Percentiles rank a stretch among this genome's conserved stretches.
Conservation (phyloP, 1,140 invertebrate genomes). For the Achatina immaculata region DNA sequence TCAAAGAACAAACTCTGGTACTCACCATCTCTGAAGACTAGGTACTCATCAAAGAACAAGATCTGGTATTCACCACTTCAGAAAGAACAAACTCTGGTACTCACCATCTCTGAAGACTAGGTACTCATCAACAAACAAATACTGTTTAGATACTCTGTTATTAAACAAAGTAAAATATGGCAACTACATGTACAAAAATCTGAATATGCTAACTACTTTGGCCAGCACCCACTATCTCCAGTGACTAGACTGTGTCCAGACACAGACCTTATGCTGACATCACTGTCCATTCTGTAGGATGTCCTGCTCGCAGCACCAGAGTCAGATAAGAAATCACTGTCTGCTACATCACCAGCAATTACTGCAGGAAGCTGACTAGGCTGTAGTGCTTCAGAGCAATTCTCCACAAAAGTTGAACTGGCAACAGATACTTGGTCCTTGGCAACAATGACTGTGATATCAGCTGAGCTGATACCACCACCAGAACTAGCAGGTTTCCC, state of each 20-base stretch:
- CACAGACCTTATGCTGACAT: conserved; percentile 21
- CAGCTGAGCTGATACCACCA: not conserved
- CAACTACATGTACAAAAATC: too few species aligned
- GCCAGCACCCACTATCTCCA: conserved; percentile 31
- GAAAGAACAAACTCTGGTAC: too few species aligned
- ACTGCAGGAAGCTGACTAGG: not conserved
- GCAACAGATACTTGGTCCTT: not conserved
- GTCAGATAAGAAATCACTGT: not conserved
- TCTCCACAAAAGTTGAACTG: not conserved
- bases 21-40: too few species aligned
- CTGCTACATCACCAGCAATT: not conserved
- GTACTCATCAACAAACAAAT: too few species aligned
- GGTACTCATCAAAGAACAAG: too few species aligned
- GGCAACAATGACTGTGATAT: not conserved
- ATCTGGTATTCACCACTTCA: too few species aligned
- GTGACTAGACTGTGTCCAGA: conserved; percentile 17
- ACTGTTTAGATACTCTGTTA: too few species aligned
- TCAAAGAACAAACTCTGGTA: too few species aligned
- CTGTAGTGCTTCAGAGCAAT: not conserved
- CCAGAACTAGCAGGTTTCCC: not conserved
- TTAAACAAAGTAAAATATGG: too few species aligned
- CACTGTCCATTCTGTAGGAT: conserved; percentile 32
- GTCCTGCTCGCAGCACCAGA: conserved; percentile 31
- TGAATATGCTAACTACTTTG: conserved; percentile 6
- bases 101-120: too few species aligned